These are phyloP conservation scores for Bembecia ichneumoniformis DNA, from an alignment of 2,888 invertebrate genomes.

Conservation along the genomic window DNA sequence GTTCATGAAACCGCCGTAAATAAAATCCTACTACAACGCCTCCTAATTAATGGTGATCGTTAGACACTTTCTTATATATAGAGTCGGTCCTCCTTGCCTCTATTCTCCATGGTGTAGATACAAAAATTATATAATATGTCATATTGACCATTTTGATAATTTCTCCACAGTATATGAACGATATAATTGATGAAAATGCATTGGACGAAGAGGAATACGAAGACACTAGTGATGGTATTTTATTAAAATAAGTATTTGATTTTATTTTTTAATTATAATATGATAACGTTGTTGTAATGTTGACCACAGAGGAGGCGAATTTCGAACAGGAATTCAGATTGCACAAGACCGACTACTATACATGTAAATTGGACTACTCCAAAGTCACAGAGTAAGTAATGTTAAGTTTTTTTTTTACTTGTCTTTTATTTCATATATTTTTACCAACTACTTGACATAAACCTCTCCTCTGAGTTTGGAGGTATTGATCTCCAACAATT, in stretches of 20 bases:
- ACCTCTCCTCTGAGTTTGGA: too few relatives aligned
- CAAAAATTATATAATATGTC: background rate
- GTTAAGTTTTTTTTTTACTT: too few relatives aligned
- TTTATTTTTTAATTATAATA: conserved; percentile 1
- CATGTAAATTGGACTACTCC: conserved; percentile 86
- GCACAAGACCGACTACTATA: conserved; percentile 93
- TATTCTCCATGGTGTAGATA: background rate
- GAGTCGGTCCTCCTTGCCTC: too few relatives aligned
- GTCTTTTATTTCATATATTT: too few relatives aligned
- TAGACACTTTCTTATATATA: too few relatives aligned
- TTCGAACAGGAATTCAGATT: conserved; percentile 83
- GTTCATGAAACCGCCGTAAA: too few relatives aligned
- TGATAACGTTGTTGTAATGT: conserved; percentile 5
- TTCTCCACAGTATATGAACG: conserved; percentile 39
- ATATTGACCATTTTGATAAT: background rate
- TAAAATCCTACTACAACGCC: too few relatives aligned
- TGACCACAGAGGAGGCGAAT: conserved; percentile 66
- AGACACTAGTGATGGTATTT: conserved; percentile 57
- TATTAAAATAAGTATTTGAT: too few relatives aligned
- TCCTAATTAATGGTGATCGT: too few relatives aligned
- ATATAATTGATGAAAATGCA: conserved; percentile 31
- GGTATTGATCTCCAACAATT: too few relatives aligned
- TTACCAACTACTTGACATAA: too few relatives aligned
- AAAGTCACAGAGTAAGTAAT: conserved; percentile 80
- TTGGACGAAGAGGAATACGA: conserved; percentile 26